Base-by-base conservation (phyloP, 2,113 vertebrate genomes). In the Xiphophorus couchianus region DNA sequence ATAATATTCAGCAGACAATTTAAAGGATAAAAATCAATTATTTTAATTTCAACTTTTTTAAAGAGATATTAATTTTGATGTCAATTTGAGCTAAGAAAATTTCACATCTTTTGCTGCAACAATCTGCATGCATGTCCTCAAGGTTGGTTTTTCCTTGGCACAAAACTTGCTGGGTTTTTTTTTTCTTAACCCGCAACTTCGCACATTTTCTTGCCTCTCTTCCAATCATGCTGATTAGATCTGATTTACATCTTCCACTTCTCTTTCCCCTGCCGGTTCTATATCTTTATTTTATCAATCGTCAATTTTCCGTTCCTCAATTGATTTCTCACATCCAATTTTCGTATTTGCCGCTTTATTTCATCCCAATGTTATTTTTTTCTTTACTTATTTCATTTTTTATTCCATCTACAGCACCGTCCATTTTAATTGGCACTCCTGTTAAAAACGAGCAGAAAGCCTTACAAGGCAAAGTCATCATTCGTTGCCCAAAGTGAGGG, bases 151-250 rank as follows among this genome's bases (percentile, higher is more conserved):
- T 70, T 66, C 39, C 74, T 81, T 30, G 9, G 72, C 42, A 75
- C 71, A 69, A 80, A 69, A 48, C 68, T 33, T 51, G 64, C 17
- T 54, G 75, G 71, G 33, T 35, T 35, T 37, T 2, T 69, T 37
- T 37, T 37, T 11, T 69, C 69, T 69, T 42, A 30, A 42, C 28
- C 58, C 51, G 27, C 54, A 54, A 67, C 13, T 73, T 68, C 25
- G 7, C 44, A 60, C 64, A 27, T 54, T 51, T 58, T 58, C 44
- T 65, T 65, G 33, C 75, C 69, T 78, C 78, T 78, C 85, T 82
- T 85, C 74, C 74, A 89, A 78, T 84, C 85, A 78, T 78, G 64
- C 5, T 83, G 87, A 92, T 92, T 86, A 73, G 77, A 85, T 87
- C 66, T 29, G 48, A 77, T 22, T 68, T 62, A 48, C 69, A 61